Conservation (phyloP, 1,140 invertebrate species). For the Scaptomyza graminum region DNA sequence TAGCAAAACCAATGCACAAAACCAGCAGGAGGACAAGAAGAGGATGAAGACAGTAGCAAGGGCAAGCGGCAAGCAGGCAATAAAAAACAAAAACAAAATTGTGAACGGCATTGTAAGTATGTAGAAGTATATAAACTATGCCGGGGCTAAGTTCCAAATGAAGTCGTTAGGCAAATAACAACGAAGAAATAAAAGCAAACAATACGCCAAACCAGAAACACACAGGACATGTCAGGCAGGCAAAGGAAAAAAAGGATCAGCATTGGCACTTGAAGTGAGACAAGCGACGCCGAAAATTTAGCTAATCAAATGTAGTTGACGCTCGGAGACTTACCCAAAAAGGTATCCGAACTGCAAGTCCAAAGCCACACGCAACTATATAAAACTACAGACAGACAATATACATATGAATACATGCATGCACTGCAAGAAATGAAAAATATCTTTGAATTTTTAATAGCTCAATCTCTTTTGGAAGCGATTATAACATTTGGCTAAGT, state of each 20-base stretch:
- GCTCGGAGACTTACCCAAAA: conserved; percentile 21
- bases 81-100: conserved; percentile 10
- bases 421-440: no score
- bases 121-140: conserved; percentile 25
- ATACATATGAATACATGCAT: neutral
- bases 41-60: no score
- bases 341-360: conserved; percentile 19
- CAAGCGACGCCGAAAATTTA: conserved; percentile 61
- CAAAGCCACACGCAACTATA: conserved; percentile 50
- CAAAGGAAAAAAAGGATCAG: conserved; percentile 37
- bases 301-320: conserved; percentile 76
- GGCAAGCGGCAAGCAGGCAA: neutral
- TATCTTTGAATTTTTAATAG: no score
- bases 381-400: conserved; percentile 37
- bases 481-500: neutral
- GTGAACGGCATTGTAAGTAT: conserved; percentile 26
- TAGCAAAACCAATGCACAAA: conserved; percentile 62
- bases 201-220: conserved; percentile 36
- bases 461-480: neutral
- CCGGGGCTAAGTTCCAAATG: conserved; percentile 59
- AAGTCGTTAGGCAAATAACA: conserved; percentile 68
- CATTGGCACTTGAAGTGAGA: conserved; percentile 66
- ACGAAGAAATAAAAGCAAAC: conserved; percentile 43
- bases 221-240: conserved; percentile 17
- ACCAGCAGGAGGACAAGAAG: conserved; percentile 47